A percentile compares a stretch with the other conserved stretches of the same genome.
phyloP scores from a whole-genome alignment of 2,888 invertebrate species.

The Sussaba pulchella region DNA sequence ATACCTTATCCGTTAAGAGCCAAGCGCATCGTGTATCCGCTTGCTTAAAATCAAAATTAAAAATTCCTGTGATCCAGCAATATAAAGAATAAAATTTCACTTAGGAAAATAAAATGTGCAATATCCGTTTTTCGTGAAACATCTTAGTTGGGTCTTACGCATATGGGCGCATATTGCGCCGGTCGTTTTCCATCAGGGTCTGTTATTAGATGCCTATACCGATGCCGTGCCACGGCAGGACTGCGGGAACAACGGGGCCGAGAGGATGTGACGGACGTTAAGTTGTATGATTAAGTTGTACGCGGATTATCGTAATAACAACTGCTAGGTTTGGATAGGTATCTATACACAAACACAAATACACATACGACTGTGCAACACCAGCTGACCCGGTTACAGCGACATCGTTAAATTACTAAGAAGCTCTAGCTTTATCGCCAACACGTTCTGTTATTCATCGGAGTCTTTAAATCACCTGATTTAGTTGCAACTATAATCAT shows the following conservation, averaged over 20 bases:
- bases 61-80: conserved; percentile 13
- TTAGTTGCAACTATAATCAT: conserved; percentile 27
- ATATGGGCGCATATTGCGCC: conserved; percentile 8
- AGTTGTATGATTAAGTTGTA: conserved; percentile 35
- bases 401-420: conserved; percentile 21
- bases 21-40: neutral
- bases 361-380: neutral
- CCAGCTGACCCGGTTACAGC: conserved; percentile 34
- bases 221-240: conserved; percentile 16
- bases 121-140: no score
- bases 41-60: conserved; percentile 5
- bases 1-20: neutral
- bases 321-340: conserved; percentile 20
- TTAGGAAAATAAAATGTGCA: no score
- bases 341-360: neutral
- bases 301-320: conserved; percentile 26
- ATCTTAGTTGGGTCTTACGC: conserved; percentile 3
- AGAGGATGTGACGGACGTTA: conserved; percentile 37
- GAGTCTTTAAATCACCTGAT: conserved; percentile 31
- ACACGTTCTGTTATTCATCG: conserved; percentile 31
- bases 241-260: conserved; percentile 39
- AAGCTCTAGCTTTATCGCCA: conserved; percentile 9
- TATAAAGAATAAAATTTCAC: neutral
- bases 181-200: conserved; percentile 6
- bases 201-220: conserved; percentile 29